Percentiles rank a stretch among this genome's conserved stretches.
phyloP scores from a whole-genome alignment of 2,113 vertebrate species.

The Oenanthe melanoleuca region DNA sequence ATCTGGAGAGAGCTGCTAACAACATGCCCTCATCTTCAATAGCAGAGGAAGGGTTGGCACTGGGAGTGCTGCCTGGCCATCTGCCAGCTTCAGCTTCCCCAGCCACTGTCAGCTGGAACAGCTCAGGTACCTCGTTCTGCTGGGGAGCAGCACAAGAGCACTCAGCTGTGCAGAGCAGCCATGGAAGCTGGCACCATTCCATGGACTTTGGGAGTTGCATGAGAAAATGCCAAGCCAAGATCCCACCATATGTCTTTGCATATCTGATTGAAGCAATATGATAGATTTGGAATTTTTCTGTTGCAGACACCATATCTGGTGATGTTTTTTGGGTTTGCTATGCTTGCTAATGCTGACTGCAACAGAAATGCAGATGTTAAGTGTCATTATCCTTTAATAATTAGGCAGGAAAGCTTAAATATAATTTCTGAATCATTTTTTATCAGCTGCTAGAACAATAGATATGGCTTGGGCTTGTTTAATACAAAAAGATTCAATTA shows the following conservation, averaged over 20 bases:
- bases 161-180: not conserved
- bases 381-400: not conserved
- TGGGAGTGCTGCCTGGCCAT: not conserved
- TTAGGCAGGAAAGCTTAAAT: conserved; percentile 24
- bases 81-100: not conserved
- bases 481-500: conserved; percentile 11
- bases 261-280: not conserved
- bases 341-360: not conserved
- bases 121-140: not conserved
- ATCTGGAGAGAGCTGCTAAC: not conserved
- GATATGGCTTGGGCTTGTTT: not conserved
- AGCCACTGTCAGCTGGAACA: not conserved
- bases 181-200: not conserved
- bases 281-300: not conserved
- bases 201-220: accelerated
- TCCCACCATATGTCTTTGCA: accelerated
- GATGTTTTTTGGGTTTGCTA: not conserved
- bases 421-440: not conserved
- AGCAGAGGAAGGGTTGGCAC: not conserved
- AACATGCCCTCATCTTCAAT: not conserved
- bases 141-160: not conserved
- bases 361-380: conserved; percentile 14
- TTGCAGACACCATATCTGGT: not conserved
- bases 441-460: conserved; percentile 30
- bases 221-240: not conserved